phyloP scores from a whole-genome alignment of 2,888 invertebrate genomes.

The Drosophila vallismaia region DNA sequence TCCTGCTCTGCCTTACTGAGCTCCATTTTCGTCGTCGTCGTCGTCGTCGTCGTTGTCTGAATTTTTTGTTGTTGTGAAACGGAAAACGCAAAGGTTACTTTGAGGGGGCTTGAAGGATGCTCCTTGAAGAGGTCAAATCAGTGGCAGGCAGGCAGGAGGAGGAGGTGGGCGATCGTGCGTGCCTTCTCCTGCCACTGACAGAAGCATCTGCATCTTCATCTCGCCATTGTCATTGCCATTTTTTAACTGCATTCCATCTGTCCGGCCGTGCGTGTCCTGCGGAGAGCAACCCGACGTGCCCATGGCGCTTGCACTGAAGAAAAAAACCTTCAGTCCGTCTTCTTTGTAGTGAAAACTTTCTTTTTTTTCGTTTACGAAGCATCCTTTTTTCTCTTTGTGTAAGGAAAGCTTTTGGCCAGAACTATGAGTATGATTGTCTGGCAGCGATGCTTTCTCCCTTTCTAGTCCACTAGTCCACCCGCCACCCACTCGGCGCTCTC shows the following conservation, averaged over 20 bases:
- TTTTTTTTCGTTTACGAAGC: too few relatives aligned
- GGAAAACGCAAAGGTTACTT: not conserved
- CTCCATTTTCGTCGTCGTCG: not conserved
- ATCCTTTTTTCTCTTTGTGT: not conserved
- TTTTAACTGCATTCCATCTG: slow-evolving; percentile 66
- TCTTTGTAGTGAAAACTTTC: too few relatives aligned
- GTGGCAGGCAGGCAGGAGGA: slow-evolving; percentile 19
- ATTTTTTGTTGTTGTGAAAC: not conserved
- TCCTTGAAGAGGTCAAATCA: too few relatives aligned
- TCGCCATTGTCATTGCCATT: not conserved
- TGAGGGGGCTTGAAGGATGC: too few relatives aligned
- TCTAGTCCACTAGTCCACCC: slow-evolving; percentile 7
- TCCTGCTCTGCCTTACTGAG: not conserved
- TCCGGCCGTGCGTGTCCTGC: slow-evolving; percentile 65
- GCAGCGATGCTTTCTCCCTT: slow-evolving; percentile 28
- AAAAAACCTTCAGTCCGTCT: not conserved
- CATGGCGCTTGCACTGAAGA: slow-evolving; percentile 24
- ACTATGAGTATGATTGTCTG: slow-evolving; percentile 7
- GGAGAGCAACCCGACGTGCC: slow-evolving; percentile 53
- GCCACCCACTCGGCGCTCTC: not conserved
- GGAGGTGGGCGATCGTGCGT: slow-evolving; percentile 64
- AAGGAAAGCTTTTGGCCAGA: not conserved
- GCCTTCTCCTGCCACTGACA: slow-evolving; percentile 30
- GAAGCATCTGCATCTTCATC: not conserved
- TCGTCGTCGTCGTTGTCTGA: not conserved